A percentile compares a stretch with the other conserved stretches of the same genome.
These are phyloP conservation scores for Bombus huntii DNA, from an alignment of 1,140 invertebrate genomes.

Conservation along the genomic window DNA sequence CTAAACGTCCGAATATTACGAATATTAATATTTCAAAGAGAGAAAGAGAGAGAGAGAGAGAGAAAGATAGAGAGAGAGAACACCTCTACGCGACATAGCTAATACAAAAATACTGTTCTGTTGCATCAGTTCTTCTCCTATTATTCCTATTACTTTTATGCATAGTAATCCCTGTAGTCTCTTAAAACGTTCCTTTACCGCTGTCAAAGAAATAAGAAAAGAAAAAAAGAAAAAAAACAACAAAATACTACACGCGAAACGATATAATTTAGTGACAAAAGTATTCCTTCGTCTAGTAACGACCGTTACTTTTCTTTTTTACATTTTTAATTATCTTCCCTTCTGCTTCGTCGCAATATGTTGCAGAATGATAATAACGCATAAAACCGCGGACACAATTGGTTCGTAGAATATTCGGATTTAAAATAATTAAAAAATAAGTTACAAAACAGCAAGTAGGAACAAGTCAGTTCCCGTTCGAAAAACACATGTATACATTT, in stretches of 20 bases:
- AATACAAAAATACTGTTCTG: slow-evolving; percentile 79
- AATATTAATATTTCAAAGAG: slow-evolving; percentile 55
- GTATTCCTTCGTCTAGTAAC: neutral
- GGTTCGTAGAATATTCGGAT: neutral
- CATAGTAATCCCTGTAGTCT: slow-evolving; percentile 70
- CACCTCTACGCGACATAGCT: slow-evolving; percentile 57
- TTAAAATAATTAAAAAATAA: neutral
- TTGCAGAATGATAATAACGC: neutral
- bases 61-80: neutral
- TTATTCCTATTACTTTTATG: slow-evolving; percentile 67
- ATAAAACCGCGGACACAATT: neutral
- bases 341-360: neutral
- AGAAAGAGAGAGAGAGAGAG: neutral
- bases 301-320: slow-evolving; percentile 7
- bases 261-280: slow-evolving; percentile 9
- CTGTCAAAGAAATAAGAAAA: slow-evolving; percentile 28
- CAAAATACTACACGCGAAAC: slow-evolving; percentile 44
- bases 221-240: neutral
- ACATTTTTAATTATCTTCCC: slow-evolving; percentile 12
- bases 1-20: slow-evolving; percentile 55
- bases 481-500: neutral
- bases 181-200: slow-evolving; percentile 51
- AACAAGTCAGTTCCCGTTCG: neutral
- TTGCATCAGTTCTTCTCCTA: slow-evolving; percentile 70
- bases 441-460: neutral